Base-by-base conservation (phyloP, 2,888 invertebrate genomes). In the Neoaliturus tenellus region DNA sequence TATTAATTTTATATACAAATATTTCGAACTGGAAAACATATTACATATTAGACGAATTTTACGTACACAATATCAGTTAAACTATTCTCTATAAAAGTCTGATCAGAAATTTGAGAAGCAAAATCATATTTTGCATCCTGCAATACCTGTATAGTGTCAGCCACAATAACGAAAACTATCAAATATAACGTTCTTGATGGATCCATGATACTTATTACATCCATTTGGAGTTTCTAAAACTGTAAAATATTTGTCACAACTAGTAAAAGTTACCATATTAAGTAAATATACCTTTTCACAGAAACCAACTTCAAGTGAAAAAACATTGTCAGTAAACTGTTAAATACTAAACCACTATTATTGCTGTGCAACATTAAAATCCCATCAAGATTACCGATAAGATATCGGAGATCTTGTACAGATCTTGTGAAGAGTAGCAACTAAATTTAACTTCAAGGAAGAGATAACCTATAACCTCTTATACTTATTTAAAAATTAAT, bases 301-400 rank as follows among this genome's bases (percentile, higher is more conserved):
- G 17, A 17, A 12, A 12, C 44, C 14, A 44, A 8, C 10, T 12
- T 2, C 10, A 44, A 55, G 20, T 55, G 23, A 55, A 23, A 20
- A 44, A 2, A 5, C 55, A 55, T 55, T 55, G 55, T 55, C 20
- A 55, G 12, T 25, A 20, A 6, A 55, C 5, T 3, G 3, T 2
- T 55, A 8, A 14, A 55, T 8, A 25, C 55, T 20, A 55, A 20
- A 8, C 17, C n/a, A n/a, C n/a, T 3, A 20, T 5, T 4, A 55
- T 5, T 55, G 55, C 44, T 48, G 28, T 31, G 28, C 28, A 31
- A 28, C 14, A 31, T 23, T 62, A 62, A 62, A 28, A 31, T 28
- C 4, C 12, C 62, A 62, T 62, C 17, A 62, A 62, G 62, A 62
- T 62, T 31, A 5, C n/a, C 17, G 62, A 62, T 62, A 62, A 62